Base-by-base conservation (phyloP, 2,888 invertebrate genomes). In the Amiota mariae region DNA sequence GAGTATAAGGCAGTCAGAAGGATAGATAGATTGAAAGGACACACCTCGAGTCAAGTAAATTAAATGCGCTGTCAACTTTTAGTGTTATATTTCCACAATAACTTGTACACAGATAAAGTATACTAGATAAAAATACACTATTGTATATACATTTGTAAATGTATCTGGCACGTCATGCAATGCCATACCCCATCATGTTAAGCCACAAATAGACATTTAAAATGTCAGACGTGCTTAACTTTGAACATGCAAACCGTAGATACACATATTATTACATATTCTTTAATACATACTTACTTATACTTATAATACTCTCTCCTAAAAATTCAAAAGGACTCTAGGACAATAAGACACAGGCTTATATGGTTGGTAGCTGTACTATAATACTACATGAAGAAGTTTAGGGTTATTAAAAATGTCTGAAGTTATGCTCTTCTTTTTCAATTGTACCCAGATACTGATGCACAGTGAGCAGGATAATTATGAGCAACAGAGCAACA, bases 191-290 rank as follows among this genome's bases (percentile, higher is more conserved):
- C 36, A 36, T 36, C 36, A 36, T 36, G 20, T 8, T 18, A 54
- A 11, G 67, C 51, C 51, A 47, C 67, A 68, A 68, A 68, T 68
- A 51, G 24, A 68, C 67, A 68, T 68, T 68, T 54, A 20, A 68
- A 68, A 68, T 68, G 67, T 54, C 67, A 68, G 67, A 18, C 51
- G 67, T 84, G 78, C 68, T 56, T 36, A 36, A 36, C 36, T 76
- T 70, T 63, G 68, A 76, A 78, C 83, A 83, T 84, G 79, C 85
- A 81, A 77, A 63, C 63, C 46, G n/a, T 63, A 63, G 0, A 36
- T 6, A 36, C 6, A 36, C 6, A 6, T 36, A 63, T 6, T n/a
- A n/a, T n/a, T n/a, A n/a, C n/a, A n/a, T n/a, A n/a, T n/a, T n/a
- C 13, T 9, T 13, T 36, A 15, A 13, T 46, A 12, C 13, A 63